phyloP scores from a whole-genome alignment of 1,140 invertebrate genomes.

The Bombus cullumanus region DNA sequence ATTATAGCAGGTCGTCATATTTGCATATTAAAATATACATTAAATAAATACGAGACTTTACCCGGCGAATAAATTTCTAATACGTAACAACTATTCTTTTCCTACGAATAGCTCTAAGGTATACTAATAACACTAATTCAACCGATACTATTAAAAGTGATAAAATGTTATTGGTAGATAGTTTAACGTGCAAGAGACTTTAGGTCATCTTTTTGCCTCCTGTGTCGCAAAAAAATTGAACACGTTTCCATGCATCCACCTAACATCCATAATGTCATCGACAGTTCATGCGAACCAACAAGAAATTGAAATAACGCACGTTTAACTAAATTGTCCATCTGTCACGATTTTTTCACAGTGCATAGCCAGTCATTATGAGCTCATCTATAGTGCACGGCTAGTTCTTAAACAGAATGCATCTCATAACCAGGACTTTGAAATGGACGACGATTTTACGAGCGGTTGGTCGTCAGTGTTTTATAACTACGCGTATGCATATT shows the following conservation, averaged over 20 bases:
- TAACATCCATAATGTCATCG: neutral
- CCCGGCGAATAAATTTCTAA: neutral
- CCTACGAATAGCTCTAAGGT: neutral
- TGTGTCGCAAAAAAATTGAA: neutral
- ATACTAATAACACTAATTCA: neutral
- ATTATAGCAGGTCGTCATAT: neutral
- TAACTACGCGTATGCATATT: constrained; percentile 68
- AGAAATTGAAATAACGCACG: neutral
- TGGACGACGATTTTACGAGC: constrained; percentile 63
- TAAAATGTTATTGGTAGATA: neutral
- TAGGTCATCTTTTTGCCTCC: neutral
- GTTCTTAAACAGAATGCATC: neutral
- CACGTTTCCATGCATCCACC: neutral
- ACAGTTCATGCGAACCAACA: neutral
- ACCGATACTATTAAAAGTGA: neutral
- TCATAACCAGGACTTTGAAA: neutral
- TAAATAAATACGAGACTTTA: neutral
- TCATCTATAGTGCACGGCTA: neutral
- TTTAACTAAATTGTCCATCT: neutral
- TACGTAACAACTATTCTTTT: neutral
- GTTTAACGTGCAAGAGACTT: neutral
- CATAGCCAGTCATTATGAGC: neutral
- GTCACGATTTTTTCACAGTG: neutral
- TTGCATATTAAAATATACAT: neutral
- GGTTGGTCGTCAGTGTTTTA: constrained; percentile 54